Evolutionary conservation across 2,888 invertebrate genomes (phyloP).

Genomic region (Oligia latruncula): DNA sequence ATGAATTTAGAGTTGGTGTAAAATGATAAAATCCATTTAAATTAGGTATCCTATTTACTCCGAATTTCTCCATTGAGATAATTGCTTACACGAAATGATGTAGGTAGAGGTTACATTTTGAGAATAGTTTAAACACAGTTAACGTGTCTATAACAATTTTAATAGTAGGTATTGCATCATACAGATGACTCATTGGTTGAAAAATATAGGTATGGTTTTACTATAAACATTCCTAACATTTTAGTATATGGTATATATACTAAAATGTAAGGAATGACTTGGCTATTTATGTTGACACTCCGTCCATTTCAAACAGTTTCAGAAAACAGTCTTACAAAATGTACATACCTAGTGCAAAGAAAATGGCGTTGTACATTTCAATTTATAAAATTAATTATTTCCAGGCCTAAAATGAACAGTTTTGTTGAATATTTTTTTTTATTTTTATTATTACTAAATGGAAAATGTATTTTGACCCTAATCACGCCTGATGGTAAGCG

Average conservation of each 20-base stretch:
- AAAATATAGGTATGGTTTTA: conserved; percentile 46
- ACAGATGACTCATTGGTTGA: conserved; percentile 26
- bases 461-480: no score
- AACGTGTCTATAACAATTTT: conserved; percentile 5
- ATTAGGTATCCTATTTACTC: conserved; percentile 4
- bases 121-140: conserved; percentile 6
- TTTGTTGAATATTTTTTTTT: not conserved
- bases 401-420: not conserved
- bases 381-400: not conserved
- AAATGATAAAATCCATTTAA: not conserved
- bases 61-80: not conserved
- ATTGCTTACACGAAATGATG: not conserved
- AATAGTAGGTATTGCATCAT: conserved; percentile 36
- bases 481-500: no score
- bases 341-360: not conserved
- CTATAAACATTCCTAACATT: conserved; percentile 54
- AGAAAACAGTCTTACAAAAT: not conserved
- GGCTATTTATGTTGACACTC: not conserved
- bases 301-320: not conserved
- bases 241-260: not conserved
- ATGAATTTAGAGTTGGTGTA: not conserved
- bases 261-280: no score
- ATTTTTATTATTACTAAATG: no score
- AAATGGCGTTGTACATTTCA: not conserved
- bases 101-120: not conserved